Conservation (phyloP, 2,797 vertebrate genomes). For the Accipiter minullus region DNA sequence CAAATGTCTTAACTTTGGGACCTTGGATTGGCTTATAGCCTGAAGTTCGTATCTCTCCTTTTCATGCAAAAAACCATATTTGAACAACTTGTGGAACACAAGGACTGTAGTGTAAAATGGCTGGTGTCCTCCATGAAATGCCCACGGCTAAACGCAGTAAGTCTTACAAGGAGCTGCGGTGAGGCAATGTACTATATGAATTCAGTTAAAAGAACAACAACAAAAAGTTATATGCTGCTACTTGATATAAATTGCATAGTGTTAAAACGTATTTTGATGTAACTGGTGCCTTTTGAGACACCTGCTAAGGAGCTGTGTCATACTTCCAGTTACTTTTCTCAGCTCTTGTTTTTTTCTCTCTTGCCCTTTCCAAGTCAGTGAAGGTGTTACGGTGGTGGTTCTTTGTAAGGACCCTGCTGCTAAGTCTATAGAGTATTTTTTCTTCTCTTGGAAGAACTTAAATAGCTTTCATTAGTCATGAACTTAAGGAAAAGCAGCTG, state of each 20-base stretch:
- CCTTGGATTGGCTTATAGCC: not conserved
- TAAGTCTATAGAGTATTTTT: not conserved
- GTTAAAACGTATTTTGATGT: not conserved
- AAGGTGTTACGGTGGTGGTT: not conserved
- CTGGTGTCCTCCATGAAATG: rapidly evolving
- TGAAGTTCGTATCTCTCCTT: not conserved
- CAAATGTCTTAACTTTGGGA: slow-evolving; percentile 2
- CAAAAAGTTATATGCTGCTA: not conserved
- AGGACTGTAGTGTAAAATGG: not conserved
- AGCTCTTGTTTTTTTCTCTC: not conserved
- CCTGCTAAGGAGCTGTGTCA: not conserved
- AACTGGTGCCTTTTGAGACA: not conserved
- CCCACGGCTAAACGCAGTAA: not conserved
- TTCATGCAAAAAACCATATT: not conserved
- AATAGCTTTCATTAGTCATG: not conserved
- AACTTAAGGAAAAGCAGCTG: not conserved
- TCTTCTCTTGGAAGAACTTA: not conserved
- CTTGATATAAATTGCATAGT: not conserved
- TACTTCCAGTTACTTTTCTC: not conserved
- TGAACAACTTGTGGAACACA: not conserved
- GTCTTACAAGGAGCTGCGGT: not conserved
- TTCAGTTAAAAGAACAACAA: not conserved
- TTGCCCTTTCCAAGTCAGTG: not conserved
- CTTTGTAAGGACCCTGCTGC: not conserved
- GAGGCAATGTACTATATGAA: not conserved